A percentile compares a stretch with the other conserved stretches of the same genome.
Conservation (phyloP, 2,113 vertebrate species). For the Mus spicilegus region DNA sequence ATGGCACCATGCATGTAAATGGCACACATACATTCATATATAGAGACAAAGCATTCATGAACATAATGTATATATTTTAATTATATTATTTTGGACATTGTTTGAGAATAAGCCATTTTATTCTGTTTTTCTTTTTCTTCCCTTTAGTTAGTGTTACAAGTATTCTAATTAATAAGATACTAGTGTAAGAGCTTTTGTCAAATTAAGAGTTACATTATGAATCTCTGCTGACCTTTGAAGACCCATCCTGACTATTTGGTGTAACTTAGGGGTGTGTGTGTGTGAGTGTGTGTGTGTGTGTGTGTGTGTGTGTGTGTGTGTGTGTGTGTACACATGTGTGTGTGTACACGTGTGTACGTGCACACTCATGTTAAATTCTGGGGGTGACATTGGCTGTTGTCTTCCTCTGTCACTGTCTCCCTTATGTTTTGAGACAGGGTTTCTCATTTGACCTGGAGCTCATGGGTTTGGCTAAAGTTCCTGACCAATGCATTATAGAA, state of each 20-base stretch:
- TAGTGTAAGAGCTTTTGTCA: constrained; percentile 26
- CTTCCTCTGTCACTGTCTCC: background rate
- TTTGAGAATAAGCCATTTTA: background rate
- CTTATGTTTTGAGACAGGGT: background rate
- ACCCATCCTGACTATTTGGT: background rate
- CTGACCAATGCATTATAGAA: background rate
- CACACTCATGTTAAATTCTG: too few species aligned
- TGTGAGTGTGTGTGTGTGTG: background rate
- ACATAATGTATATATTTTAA: background rate
- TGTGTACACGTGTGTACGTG: accelerated
- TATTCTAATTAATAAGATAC: background rate
- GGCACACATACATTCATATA: background rate
- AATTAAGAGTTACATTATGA: background rate
- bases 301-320: background rate
- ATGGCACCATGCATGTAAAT: background rate
- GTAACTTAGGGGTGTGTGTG: background rate
- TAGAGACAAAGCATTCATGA: background rate
- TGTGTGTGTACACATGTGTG: too few species aligned
- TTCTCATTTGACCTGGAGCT: background rate
- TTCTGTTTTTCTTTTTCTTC: constrained; percentile 3
- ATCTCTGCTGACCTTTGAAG: background rate
- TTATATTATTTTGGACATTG: background rate
- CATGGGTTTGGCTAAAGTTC: background rate
- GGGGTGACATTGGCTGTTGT: background rate
- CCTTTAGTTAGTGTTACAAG: background rate